Evolutionary conservation across 2,113 vertebrate species (phyloP).

Genomic region (Oxyura jamaicensis): DNA sequence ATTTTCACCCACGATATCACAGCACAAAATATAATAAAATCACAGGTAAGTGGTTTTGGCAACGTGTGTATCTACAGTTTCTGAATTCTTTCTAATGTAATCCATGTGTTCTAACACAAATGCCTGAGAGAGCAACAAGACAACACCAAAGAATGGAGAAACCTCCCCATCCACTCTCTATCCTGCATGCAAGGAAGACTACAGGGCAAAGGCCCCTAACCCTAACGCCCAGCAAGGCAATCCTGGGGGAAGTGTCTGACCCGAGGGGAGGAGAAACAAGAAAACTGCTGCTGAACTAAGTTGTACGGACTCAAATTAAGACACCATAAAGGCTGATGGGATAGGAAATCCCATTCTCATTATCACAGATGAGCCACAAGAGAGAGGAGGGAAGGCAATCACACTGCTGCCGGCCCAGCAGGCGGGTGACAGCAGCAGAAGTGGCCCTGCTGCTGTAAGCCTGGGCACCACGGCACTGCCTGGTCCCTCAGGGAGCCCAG

Average conservation of each 20-base stretch:
- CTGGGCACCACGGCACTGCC: neutral
- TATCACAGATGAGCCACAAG: neutral
- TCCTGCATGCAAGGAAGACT: neutral
- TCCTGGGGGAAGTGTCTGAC: neutral
- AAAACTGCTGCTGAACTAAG: neutral
- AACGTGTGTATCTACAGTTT: constrained; percentile 38
- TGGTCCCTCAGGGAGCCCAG: neutral
- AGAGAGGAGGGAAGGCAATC: neutral
- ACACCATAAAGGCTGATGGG: neutral
- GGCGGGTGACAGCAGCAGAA: neutral
- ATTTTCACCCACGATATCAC: constrained; percentile 53
- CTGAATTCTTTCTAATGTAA: constrained; percentile 35
- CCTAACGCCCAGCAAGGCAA: neutral
- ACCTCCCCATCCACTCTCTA: neutral
- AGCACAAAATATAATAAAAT: constrained; percentile 27
- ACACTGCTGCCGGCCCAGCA: neutral
- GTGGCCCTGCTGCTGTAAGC: neutral
- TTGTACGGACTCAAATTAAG: neutral
- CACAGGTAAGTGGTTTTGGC: constrained; percentile 1
- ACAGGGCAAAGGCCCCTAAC: neutral
- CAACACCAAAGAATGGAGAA: neutral
- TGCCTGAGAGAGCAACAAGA: neutral
- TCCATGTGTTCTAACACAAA: neutral
- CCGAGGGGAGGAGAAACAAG: neutral
- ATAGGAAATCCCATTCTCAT: neutral